phyloP scores from a whole-genome alignment of 2,113 vertebrate species.

The Laticauda laticaudata region DNA sequence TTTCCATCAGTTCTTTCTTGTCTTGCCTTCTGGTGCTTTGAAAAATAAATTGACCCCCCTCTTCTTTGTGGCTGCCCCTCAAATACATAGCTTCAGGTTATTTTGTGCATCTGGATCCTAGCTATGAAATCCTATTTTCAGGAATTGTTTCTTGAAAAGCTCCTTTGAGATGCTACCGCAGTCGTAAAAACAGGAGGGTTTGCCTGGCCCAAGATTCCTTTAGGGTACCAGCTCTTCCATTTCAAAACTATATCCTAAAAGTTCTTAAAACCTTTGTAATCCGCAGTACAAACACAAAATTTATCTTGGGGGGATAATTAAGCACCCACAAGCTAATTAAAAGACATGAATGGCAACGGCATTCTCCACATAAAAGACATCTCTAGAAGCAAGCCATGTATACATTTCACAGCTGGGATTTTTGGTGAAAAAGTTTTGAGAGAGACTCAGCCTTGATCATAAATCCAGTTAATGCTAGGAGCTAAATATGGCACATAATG shows the following conservation, averaged over 20 bases:
- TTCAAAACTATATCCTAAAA: conserved; percentile 74
- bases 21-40: too few relatives aligned
- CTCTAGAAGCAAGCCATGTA: conserved; percentile 66
- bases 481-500: conserved; percentile 43
- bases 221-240: conserved; percentile 70
- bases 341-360: conserved; percentile 76
- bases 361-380: conserved; percentile 67
- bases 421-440: conserved; percentile 57
- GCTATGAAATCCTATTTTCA: conserved; percentile 69
- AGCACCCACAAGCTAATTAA: conserved; percentile 77
- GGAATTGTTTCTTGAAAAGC: conserved; percentile 56
- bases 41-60: too few relatives aligned
- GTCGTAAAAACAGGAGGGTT: conserved; percentile 57
- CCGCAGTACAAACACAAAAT: conserved; percentile 76
- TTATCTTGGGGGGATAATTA: conserved; percentile 76
- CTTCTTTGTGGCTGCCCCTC: too few relatives aligned
- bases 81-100: conserved; percentile 37
- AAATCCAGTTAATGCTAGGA: conserved; percentile 61
- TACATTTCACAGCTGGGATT: conserved; percentile 66
- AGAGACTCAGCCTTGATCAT: conserved; percentile 49
- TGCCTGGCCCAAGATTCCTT: conserved; percentile 58
- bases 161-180: conserved; percentile 56
- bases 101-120: conserved; percentile 48
- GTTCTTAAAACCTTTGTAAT: conserved; percentile 74
- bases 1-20: not conserved